Conservation (phyloP, 1,140 invertebrate species). For the Drosophila miranda region DNA sequence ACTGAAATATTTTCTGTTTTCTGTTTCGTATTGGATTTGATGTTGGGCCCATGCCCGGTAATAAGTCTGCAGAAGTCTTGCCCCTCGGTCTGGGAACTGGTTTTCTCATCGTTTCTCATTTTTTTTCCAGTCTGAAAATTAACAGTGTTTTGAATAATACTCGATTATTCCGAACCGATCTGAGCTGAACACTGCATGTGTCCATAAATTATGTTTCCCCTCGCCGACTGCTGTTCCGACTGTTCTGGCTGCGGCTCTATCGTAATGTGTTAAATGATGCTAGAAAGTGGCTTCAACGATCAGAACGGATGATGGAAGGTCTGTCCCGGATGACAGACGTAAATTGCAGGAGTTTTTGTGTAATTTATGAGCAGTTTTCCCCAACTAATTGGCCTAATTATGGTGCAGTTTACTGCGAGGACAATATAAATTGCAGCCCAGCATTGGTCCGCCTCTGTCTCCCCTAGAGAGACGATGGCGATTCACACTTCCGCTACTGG, state of each 20-base stretch:
- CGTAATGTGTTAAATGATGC: slow-evolving; percentile 61
- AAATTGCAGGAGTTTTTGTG: slow-evolving; percentile 58
- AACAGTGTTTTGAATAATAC: slow-evolving; percentile 79
- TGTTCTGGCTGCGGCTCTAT: slow-evolving; percentile 38
- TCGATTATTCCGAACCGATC: slow-evolving; percentile 50
- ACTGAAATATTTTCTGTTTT: slow-evolving; percentile 66
- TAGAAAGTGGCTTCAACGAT: background rate
- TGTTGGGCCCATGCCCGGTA: slow-evolving; percentile 28
- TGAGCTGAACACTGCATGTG: slow-evolving; percentile 51
- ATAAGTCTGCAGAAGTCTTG: slow-evolving; percentile 58
- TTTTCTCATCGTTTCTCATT: slow-evolving; percentile 22
- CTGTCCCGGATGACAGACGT: slow-evolving; percentile 28
- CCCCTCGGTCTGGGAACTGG: slow-evolving; percentile 42
- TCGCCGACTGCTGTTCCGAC: no score
- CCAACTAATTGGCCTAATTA: slow-evolving; percentile 77
- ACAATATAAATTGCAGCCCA: slow-evolving; percentile 31
- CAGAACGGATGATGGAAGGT: slow-evolving; percentile 1
- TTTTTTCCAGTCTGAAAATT: slow-evolving; percentile 68
- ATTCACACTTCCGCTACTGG: slow-evolving; percentile 75
- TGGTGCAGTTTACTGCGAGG: slow-evolving; percentile 43
- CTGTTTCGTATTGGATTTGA: slow-evolving; percentile 34
- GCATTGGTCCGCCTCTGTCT: slow-evolving; percentile 3
- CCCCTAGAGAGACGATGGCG: slow-evolving; percentile 26
- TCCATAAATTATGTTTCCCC: slow-evolving; percentile 45
- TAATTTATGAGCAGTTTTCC: slow-evolving; percentile 71